A percentile compares a stretch with the other conserved stretches of the same genome.
These are phyloP conservation scores for Andrena praecox DNA, from an alignment of 2,888 invertebrate species.

Conservation along the genomic window DNA sequence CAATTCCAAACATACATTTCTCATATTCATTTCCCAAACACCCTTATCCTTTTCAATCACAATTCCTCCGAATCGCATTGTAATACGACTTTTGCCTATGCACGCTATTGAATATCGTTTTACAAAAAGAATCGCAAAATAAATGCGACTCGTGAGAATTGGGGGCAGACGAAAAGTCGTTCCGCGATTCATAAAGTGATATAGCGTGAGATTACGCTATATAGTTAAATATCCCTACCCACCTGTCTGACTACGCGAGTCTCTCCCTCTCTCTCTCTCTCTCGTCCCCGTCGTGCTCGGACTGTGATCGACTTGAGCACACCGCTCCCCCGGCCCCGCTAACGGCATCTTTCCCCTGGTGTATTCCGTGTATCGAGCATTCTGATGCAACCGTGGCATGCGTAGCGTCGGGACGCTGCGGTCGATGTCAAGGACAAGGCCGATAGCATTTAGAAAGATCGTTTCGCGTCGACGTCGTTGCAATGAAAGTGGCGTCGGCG, in stretches of 20 bases:
- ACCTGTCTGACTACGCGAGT: constrained; percentile 34
- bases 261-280: neutral
- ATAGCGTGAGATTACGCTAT: neutral
- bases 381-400: constrained; percentile 80
- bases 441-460: constrained; percentile 69
- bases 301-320: constrained; percentile 15
- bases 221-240: constrained; percentile 20
- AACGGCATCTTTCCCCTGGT: constrained; percentile 36
- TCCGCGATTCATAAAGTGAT: constrained; percentile 3
- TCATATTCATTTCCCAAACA: too few relatives aligned
- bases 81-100: too few relatives aligned
- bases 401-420: constrained; percentile 83
- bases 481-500: constrained; percentile 62
- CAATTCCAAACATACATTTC: too few relatives aligned
- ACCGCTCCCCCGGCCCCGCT: constrained; percentile 5
- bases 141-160: neutral
- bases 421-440: constrained; percentile 83
- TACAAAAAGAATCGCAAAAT: neutral
- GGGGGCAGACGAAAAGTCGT: neutral
- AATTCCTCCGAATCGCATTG: too few relatives aligned
- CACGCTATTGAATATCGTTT: neutral
- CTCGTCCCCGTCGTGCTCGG: too few relatives aligned
- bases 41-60: too few relatives aligned
- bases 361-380: constrained; percentile 71
- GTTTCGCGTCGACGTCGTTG: constrained; percentile 55